Evolutionary conservation across 1,140 invertebrate genomes (phyloP).

Genomic region (Sesamia nonagrioides): DNA sequence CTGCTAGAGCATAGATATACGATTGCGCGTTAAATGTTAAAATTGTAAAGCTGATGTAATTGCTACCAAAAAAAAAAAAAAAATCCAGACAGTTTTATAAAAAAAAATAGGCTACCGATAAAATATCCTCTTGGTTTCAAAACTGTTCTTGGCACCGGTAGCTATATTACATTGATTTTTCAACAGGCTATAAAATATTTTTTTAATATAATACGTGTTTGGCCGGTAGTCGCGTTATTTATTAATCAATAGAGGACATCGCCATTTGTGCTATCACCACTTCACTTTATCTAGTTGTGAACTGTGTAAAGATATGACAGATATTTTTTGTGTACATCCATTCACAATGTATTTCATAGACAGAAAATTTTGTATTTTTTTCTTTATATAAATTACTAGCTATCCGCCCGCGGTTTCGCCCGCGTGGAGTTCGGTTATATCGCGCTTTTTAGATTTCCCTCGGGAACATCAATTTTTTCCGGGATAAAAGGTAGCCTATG

Average conservation of each 20-base stretch:
- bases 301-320: conserved; percentile 34
- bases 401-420: too few species aligned
- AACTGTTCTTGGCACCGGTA: conserved; percentile 1
- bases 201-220: conserved; percentile 5
- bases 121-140: conserved; percentile 6
- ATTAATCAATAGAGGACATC: conserved; percentile 26
- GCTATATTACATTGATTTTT: conserved; percentile 22
- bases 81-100: background rate
- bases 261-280: conserved; percentile 39
- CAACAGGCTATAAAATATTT: conserved; percentile 33
- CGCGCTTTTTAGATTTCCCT: too few species aligned
- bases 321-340: conserved; percentile 10
- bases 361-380: too few species aligned
- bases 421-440: too few species aligned
- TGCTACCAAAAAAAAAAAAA: too few species aligned
- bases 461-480: too few species aligned
- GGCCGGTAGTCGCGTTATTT: conserved; percentile 12
- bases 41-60: too few species aligned
- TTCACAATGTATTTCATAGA: background rate
- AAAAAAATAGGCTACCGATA: background rate
- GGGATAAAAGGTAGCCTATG: too few species aligned
- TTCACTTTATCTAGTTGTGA: conserved; percentile 35
- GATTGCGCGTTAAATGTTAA: too few species aligned
- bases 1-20: too few species aligned
- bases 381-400: too few species aligned